These are phyloP conservation scores for Danaus melanippus DNA, from an alignment of 1,140 invertebrate species.

Conservation along the genomic window DNA sequence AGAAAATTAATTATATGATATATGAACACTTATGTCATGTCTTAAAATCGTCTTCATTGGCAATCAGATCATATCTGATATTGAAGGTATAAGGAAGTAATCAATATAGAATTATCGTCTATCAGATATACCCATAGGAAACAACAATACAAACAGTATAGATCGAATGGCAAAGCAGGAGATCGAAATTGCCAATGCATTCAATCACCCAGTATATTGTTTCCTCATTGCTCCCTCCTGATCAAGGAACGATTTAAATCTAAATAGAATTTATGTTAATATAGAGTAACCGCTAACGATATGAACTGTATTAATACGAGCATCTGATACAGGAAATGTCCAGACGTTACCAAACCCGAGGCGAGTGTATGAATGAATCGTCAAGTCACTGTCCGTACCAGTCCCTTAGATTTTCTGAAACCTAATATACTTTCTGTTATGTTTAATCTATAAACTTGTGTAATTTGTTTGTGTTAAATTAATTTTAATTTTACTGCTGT, in stretches of 20 bases:
- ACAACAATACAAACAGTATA: conserved; percentile 1
- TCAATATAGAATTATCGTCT: too few relatives aligned
- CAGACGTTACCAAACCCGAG: conserved; percentile 50
- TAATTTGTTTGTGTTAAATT: too few relatives aligned
- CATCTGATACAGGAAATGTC: conserved; percentile 64
- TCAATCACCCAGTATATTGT: conserved; percentile 43
- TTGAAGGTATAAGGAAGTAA: too few relatives aligned
- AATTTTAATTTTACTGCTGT: too few relatives aligned
- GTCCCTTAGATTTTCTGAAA: conserved; percentile 17
- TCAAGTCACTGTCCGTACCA: conserved; percentile 44
- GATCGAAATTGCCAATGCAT: conserved; percentile 30
- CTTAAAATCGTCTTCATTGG: too few relatives aligned
- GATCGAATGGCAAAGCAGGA: conserved; percentile 19
- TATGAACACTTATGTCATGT: too few relatives aligned
- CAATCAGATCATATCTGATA: too few relatives aligned
- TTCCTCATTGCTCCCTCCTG: conserved; percentile 44
- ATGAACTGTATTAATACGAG: conserved; percentile 42
- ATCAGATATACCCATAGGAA: conserved; percentile 3
- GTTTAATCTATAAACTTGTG: too few relatives aligned
- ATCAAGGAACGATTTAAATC: conserved; percentile 46
- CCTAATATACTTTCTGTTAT: too few relatives aligned
- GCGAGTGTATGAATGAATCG: conserved; percentile 54
- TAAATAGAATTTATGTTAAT: conserved; percentile 65
- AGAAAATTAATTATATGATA: too few relatives aligned
- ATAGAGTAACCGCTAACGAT: conserved; percentile 43